A percentile compares a stretch with the other conserved stretches of the same genome.
Evolutionary conservation across 2,113 vertebrate species (phyloP).

Genomic region (Murina feae): DNA sequence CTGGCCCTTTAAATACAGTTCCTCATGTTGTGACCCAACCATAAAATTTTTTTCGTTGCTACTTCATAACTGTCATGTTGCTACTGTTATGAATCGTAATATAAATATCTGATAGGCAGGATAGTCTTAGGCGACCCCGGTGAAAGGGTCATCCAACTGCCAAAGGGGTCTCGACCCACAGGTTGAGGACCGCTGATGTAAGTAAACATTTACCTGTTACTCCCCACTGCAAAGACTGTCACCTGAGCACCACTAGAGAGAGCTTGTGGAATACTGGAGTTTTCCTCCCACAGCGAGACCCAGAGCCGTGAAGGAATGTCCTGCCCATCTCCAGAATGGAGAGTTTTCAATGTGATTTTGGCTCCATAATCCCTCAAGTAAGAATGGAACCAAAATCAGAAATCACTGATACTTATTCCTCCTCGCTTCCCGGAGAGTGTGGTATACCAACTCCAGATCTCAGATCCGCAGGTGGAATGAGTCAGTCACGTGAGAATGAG

Average conservation of each 20-base stretch:
- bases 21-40: no score
- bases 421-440: background rate
- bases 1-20: no score
- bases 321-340: background rate
- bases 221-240: rapidly evolving
- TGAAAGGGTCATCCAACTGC: no score
- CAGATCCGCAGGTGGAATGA: background rate
- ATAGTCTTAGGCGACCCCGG: no score
- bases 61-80: no score
- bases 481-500: background rate
- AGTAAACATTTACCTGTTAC: background rate
- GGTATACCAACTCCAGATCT: background rate
- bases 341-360: background rate
- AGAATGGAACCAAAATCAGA: background rate
- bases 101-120: no score
- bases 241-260: background rate
- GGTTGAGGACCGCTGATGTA: background rate
- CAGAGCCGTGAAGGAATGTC: background rate
- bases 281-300: background rate
- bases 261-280: background rate
- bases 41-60: no score
- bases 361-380: background rate
- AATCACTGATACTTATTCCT: background rate
- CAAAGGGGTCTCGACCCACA: no score
- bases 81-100: no score